A percentile compares a stretch with the other conserved stretches of the same genome.
Evolutionary conservation across 1,140 invertebrate genomes (phyloP).

Genomic region (Vanessa atalanta): DNA sequence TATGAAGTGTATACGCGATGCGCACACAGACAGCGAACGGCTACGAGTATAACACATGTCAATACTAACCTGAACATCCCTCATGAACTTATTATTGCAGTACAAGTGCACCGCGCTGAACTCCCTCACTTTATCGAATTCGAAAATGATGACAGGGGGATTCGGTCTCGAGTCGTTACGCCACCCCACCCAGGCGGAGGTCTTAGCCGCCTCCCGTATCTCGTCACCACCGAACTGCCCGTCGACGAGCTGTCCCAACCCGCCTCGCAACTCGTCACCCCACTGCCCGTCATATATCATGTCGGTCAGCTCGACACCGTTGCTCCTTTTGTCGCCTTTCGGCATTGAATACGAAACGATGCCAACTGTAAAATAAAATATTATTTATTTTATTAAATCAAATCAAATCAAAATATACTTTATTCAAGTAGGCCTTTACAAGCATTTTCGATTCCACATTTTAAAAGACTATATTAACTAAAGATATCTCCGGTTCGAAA

Average conservation of each 20-base stretch:
- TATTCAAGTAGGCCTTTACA: no score
- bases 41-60: neutral
- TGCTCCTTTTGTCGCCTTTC: slow-evolving; percentile 90
- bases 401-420: neutral
- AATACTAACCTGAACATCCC: slow-evolving; percentile 87
- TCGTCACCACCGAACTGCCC: slow-evolving; percentile 81
- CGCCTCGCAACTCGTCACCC: slow-evolving; percentile 86
- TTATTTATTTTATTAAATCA: neutral
- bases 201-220: slow-evolving; percentile 86
- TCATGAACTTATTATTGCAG: slow-evolving; percentile 90
- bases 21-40: no score
- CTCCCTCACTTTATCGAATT: slow-evolving; percentile 93
- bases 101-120: slow-evolving; percentile 92
- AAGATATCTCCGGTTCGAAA: no score
- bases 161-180: slow-evolving; percentile 87
- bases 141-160: slow-evolving; percentile 90
- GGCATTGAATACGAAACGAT: slow-evolving; percentile 92
- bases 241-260: slow-evolving; percentile 96
- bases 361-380: slow-evolving; percentile 83
- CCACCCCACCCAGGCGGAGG: slow-evolving; percentile 94
- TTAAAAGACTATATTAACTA: no score
- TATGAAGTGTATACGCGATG: no score
- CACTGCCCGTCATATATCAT: slow-evolving; percentile 95
- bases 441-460: no score
- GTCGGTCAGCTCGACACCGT: slow-evolving; percentile 92